These are phyloP conservation scores for Archips crataeganus DNA, from an alignment of 2,888 invertebrate species.

Conservation along the genomic window DNA sequence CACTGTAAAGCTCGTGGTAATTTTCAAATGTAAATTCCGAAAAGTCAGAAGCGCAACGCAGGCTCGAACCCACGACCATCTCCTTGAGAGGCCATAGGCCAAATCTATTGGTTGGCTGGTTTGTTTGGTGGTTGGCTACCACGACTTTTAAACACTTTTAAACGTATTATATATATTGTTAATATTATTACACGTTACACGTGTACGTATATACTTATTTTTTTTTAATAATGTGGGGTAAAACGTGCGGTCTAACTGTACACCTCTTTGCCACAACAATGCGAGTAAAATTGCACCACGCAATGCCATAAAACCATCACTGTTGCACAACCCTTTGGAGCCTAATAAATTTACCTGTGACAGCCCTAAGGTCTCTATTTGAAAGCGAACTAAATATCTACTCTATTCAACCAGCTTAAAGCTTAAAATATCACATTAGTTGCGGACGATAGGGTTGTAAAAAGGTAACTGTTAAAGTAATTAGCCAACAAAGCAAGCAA, in stretches of 20 bases:
- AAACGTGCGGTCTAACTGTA: slow-evolving; percentile 48
- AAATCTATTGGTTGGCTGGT: too few relatives aligned
- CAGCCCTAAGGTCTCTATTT: slow-evolving; percentile 47
- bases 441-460: slow-evolving; percentile 55
- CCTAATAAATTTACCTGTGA: slow-evolving; percentile 77
- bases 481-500: slow-evolving; percentile 74
- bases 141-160: too few relatives aligned
- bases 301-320: slow-evolving; percentile 80
- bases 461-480: slow-evolving; percentile 73
- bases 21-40: too few relatives aligned
- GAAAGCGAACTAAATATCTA: slow-evolving; percentile 44
- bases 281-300: slow-evolving; percentile 79
- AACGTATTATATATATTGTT: too few relatives aligned
- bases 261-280: slow-evolving; percentile 60
- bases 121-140: too few relatives aligned
- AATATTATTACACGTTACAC: neutral
- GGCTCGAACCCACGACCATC: too few relatives aligned
- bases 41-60: too few relatives aligned
- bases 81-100: too few relatives aligned
- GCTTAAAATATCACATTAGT: slow-evolving; percentile 44
- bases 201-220: slow-evolving; percentile 21
- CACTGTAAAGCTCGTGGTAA: too few relatives aligned
- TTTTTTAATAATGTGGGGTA: slow-evolving; percentile 49
- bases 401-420: slow-evolving; percentile 47
- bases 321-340: slow-evolving; percentile 81